phyloP scores from a whole-genome alignment of 2,797 vertebrate genomes.

The Pipistrellus pygmaeus region DNA sequence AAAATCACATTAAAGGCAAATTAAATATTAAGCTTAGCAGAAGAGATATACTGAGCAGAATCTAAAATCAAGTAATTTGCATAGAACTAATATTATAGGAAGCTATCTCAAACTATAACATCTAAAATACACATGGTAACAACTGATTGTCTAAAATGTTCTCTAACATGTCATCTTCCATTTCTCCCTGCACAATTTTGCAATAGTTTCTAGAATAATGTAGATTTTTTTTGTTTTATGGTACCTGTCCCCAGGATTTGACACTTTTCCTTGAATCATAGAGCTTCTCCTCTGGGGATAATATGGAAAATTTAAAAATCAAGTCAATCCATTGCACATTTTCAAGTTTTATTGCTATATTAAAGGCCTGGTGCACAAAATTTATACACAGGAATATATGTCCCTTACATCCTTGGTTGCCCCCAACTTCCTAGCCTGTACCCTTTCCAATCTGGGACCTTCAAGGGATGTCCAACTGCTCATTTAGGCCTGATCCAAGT shows the following conservation, averaged over 20 bases:
- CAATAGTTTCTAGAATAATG: not conserved
- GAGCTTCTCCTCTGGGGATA: not conserved
- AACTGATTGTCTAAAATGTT: not conserved
- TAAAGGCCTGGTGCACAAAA: no score
- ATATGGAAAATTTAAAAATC: not conserved
- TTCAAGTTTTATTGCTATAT: conserved; percentile 11
- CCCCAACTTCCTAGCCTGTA: no score
- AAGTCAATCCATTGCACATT: not conserved
- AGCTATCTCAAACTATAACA: not conserved
- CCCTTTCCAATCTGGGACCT: no score
- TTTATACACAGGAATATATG: no score
- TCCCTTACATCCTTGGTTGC: no score
- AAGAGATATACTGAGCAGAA: conserved; percentile 20
- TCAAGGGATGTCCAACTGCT: no score
- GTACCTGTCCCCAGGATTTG: not conserved
- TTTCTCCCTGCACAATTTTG: not conserved
- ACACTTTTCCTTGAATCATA: conserved; percentile 7
- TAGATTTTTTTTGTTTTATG: not conserved
- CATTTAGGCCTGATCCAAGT: no score
- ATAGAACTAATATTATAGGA: not conserved
- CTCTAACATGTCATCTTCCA: not conserved
- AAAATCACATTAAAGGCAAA: conserved; percentile 50
- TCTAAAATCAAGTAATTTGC: conserved; percentile 27
- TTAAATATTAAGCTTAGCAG: conserved; percentile 39
- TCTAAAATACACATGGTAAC: not conserved